Evolutionary conservation across 2,888 invertebrate genomes (phyloP), one percentile per base, ranked within the genome.

Genomic region (Bombylius discolor): DNA sequence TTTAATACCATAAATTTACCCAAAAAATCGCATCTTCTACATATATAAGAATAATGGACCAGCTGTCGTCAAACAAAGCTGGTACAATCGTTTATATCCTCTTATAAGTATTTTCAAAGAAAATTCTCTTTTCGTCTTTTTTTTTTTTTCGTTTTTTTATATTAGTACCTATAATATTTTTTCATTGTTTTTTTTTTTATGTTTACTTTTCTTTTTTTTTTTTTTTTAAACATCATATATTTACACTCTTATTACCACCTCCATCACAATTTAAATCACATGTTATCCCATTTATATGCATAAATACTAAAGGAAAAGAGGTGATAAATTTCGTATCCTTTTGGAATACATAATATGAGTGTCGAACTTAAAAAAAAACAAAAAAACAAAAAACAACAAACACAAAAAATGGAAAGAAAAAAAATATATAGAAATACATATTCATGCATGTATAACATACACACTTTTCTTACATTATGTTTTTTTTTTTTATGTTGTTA

Each of bases 261-360:
- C 8, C 34, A 11, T 11, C 11, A 42, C 39, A 42, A 42, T 54
- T 54, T 49, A 54, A 54, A 54, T 54, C 49, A 49, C 54, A 49
- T 49, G 49, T 54, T 45, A 54, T 42, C 39, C 49, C 47, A 45
- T 49, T 44, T 49, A 49, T 54, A 54, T 54, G 54, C 49, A 45
- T 49, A 54, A 54, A 54, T 54, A 49, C 9, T 36, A 36, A n/a
- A 31, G 23, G n/a, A 54, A 53, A 49, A 49, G 45, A 54, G 54
- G 54, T 54, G 54, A 54, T 54, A 54, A 54, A 54, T 54, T 54
- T 54, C 54, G 33, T 49, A 54, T 54, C 49, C 54, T 49, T 54
- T 54, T 49, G 34, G 54, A 54, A 54, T 54, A 54, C 49, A 34
- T 49, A 54, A 54, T 49, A 54, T 53, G 48, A 48, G 39, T 23